Base-by-base conservation (phyloP, 2,113 vertebrate genomes). In the Psephotus haematonotus region DNA sequence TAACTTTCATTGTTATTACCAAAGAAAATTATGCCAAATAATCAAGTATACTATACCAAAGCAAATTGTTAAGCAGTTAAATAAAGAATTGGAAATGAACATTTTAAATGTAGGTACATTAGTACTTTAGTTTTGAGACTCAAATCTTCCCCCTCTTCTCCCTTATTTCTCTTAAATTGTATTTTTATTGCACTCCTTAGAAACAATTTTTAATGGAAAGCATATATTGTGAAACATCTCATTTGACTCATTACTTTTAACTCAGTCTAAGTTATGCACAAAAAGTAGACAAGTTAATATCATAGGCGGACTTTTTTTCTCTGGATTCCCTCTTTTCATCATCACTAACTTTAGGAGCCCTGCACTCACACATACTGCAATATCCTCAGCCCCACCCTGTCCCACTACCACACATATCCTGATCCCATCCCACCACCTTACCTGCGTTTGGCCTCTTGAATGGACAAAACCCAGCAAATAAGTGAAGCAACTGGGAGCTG, bases 401-500 rank as follows among this genome's bases (percentile, higher is more conserved):
- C 49, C 37, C 3, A 0, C 44, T 31, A 47, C 41, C 16, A 10
- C 0, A 4, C 3, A 1, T 17, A 43, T n/a, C 44, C 59, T 44
- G 46, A 43, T 62, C 44, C 39, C 77, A 37, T n/a, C 57, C 27
- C 59, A 49, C 18, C 2, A 2, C 41, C 43, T 39, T 47, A 62
- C 31, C 24, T 28, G 13, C 33, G 17, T 79, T 68, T 49, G 62
- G 57, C 28, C 31, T 50, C 41, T 55, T 1, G 2, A 13, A 1
- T n/a, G 13, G 1, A 4, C 41, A 87, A 46, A 92, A 74, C 69
- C 7, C 37, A 79, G 65, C 8, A 93, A 76, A 50, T 7, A 22
- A 60, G 9, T 43, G 71, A 69, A 93, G 53, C 15, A 41, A 7
- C 6, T 11, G 23, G 35, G 37, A 83, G 41, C 9, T 1, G 3